Evolutionary conservation across 1,140 invertebrate genomes (phyloP), one percentile per base, ranked within the genome.

Genomic region (Cryptotermes secundus): DNA sequence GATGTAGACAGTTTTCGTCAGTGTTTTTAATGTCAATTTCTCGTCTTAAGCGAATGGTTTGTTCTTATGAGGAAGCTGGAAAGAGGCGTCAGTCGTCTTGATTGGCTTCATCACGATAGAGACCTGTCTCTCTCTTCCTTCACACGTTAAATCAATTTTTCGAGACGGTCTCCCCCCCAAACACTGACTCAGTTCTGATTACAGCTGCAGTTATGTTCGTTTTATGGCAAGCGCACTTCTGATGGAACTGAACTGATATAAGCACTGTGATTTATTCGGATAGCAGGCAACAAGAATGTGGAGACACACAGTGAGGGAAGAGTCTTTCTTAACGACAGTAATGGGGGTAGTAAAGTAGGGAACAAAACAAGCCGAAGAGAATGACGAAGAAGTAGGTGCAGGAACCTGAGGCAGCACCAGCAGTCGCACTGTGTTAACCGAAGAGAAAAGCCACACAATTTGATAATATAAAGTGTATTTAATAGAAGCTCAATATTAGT

Each of bases 51-150:
- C 26, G 59, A 16, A n/a, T 72, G 59, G n/a, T 72, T 72, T 72
- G 59, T 72, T 72, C 26, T 26, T 72, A n/a, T 7, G 7, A 12
- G n/a, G n/a, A 72, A 31, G 59, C 7, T 72, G 26, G 59, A 72
- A 9, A 7, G 59, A 72, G 59, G 31, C 59, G n/a, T 12, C 59
- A 31, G 59, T 72, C 59, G 26, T 10, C 59, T 31, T 72, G 26
- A 72, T 72, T 72, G 59, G 26, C 59, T 72, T 72, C 59, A n/a
- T 72, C 59, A 72, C n/a, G 59, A 72, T 72, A 72, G n/a, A 31
- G 31, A 26, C 59, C 59, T 31, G 2, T 72, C 59, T n/a, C n/a
- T 3, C 26, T 26, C 59, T 31, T 31, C 59, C 9, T 31, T 72
- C 59, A 31, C 3, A n/a, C n/a, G 3, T 72, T 3, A 72, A 72